phyloP scores from a whole-genome alignment of 1,140 invertebrate species.

The Brachystomella parvula region DNA sequence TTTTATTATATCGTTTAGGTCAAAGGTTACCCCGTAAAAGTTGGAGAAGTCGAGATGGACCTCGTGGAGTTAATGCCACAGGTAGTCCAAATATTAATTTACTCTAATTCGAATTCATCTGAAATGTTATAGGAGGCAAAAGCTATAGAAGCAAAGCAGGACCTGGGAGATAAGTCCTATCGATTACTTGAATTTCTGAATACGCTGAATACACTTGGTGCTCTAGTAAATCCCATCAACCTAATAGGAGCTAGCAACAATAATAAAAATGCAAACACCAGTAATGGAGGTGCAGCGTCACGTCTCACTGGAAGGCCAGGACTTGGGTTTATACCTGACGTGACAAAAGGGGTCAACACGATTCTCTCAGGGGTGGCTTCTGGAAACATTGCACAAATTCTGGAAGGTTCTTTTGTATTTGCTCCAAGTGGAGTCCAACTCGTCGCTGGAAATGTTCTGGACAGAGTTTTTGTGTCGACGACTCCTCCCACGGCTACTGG shows the following conservation, averaged over 20 bases:
- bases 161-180: not conserved
- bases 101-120: too few relatives aligned
- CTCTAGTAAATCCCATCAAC: not conserved
- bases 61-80: too few relatives aligned
- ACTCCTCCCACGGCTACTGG: not conserved
- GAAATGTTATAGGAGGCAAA: too few relatives aligned
- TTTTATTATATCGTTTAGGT: too few relatives aligned
- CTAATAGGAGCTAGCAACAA: not conserved
- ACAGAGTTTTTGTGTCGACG: conserved; percentile 15
- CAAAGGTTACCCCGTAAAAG: too few relatives aligned
- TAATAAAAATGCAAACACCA: not conserved
- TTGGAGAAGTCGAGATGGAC: too few relatives aligned
- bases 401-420: conserved; percentile 21
- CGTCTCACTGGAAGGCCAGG: not conserved
- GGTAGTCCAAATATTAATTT: too few relatives aligned
- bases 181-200: not conserved
- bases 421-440: conserved; percentile 11
- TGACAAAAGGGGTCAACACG: conserved; percentile 15
- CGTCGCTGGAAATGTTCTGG: conserved; percentile 13
- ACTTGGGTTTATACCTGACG: conserved; percentile 12
- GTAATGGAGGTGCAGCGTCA: too few relatives aligned
- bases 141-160: too few relatives aligned
- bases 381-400: conserved; percentile 14
- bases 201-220: not conserved
- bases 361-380: conserved; percentile 15